phyloP scores from a whole-genome alignment of 2,797 vertebrate species.

The Manis crassicaudata region DNA sequence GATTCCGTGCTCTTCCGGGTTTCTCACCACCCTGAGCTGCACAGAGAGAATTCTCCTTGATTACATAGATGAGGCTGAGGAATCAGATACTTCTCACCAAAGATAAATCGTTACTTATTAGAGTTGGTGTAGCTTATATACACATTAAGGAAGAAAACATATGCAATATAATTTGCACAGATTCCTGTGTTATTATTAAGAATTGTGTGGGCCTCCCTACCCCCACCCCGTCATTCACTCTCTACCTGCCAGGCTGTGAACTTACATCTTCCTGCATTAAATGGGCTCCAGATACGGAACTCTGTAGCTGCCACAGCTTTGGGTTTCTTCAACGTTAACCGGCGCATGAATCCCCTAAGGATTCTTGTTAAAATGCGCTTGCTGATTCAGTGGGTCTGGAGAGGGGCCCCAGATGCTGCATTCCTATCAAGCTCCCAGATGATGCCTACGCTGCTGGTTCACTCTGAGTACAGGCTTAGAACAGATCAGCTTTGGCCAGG shows the following conservation, averaged over 20 bases:
- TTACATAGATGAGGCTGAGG: background rate
- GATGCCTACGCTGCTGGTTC: background rate
- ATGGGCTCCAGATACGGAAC: background rate
- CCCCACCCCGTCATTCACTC: background rate
- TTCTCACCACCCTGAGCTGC: background rate
- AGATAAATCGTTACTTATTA: background rate
- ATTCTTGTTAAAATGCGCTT: background rate
- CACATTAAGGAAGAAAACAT: background rate
- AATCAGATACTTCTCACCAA: background rate
- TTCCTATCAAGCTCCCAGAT: background rate
- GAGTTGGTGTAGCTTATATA: background rate
- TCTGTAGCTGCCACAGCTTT: background rate
- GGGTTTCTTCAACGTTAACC: background rate
- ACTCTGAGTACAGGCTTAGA: background rate
- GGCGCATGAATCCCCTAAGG: background rate
- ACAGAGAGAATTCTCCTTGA: background rate
- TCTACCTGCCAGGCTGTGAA: background rate
- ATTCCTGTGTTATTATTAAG: background rate
- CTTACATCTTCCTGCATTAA: background rate
- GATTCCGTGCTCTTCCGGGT: background rate
- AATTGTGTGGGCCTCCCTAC: background rate
- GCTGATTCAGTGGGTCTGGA: background rate
- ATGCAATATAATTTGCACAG: background rate
- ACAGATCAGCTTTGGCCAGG: background rate
- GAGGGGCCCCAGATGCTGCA: background rate